phyloP scores from a whole-genome alignment of 2,797 vertebrate species.

The Clarias laeviceps region DNA sequence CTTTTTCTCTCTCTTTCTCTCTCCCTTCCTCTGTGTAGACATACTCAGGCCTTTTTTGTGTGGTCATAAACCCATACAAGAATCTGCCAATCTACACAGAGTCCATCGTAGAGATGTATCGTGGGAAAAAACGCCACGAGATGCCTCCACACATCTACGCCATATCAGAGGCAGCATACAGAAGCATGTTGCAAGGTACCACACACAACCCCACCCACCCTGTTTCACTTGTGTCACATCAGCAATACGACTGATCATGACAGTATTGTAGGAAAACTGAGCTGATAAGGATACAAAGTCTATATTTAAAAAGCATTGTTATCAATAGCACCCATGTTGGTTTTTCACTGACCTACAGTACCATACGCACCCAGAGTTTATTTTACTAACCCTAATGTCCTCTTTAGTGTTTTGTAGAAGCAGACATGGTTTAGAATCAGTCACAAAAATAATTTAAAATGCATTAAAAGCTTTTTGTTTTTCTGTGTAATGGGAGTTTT shows the following conservation, averaged over 20 bases:
- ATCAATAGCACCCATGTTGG: neutral
- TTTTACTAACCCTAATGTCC: neutral
- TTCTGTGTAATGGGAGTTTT: neutral
- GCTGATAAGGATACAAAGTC: neutral
- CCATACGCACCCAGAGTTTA: neutral
- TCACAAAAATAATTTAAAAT: neutral
- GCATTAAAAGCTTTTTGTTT: neutral
- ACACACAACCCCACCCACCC: conserved; percentile 32
- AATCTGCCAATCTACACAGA: conserved; percentile 92
- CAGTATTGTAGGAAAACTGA: neutral
- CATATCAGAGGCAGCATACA: conserved; percentile 90
- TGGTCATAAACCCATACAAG: conserved; percentile 94
- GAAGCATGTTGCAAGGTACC: conserved; percentile 92
- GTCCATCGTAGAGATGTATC: conserved; percentile 92
- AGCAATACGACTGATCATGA: neutral
- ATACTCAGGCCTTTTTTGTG: conserved; percentile 92
- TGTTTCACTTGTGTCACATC: conserved; percentile 28
- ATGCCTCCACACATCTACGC: conserved; percentile 93
- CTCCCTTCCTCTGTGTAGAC: conserved; percentile 71
- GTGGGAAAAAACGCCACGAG: conserved; percentile 92
- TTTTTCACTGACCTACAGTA: neutral
- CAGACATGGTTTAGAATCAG: neutral
- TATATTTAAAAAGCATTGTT: neutral
- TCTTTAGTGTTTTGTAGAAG: neutral
- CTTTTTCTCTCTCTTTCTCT: conserved; percentile 18